Evolutionary conservation across 23 tunicate genomes (phyloP), one percentile per base, ranked within the genome.

Genomic region (Ascidia mentula): DNA sequence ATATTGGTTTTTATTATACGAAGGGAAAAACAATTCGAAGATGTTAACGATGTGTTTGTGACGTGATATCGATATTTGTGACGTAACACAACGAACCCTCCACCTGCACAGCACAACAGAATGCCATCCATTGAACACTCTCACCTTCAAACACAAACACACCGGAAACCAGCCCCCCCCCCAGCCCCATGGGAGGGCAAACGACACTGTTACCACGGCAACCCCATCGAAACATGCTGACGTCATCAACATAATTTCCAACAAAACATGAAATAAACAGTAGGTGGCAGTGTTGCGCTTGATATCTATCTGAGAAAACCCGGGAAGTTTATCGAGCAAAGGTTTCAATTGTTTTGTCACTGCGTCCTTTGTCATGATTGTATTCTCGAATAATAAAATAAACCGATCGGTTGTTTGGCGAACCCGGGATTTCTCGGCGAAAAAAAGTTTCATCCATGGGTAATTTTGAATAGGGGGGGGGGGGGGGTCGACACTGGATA

Each of bases 161-260:
- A 53, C 65, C 65, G 24, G 1, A 26, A 53, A 6, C 65, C 13
- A 53, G 13, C 65, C 65, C 13, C 24, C 28, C 28, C 28, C 28
- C 24, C 22, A 9, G 13, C 65, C 65, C 24, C 65, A 26, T 9
- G 65, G 65, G 7, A 1, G 65, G 65, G 65, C 22, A 9, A 26
- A 53, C 65, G 65, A 20, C 65, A 53, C 65, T 53, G 65, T 53
- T 20, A 53, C 65, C 65, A 53, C 65, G 65, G 65, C 65, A 53
- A 53, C 65, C 65, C 65, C 65, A 53, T 53, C 13, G 65, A 53
- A 20, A 9, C 65, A 53, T 53, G 65, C 65, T 28, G 65, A 53
- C 65, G 22, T 26, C 65, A 53, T 20, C 65, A n/a, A n/a, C 65
- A 53, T 20, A 3, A 53, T 6, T 5, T 53, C 24, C 65, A 53